phyloP scores from a whole-genome alignment of 2,888 invertebrate genomes.

The Drosophila picticornis region DNA sequence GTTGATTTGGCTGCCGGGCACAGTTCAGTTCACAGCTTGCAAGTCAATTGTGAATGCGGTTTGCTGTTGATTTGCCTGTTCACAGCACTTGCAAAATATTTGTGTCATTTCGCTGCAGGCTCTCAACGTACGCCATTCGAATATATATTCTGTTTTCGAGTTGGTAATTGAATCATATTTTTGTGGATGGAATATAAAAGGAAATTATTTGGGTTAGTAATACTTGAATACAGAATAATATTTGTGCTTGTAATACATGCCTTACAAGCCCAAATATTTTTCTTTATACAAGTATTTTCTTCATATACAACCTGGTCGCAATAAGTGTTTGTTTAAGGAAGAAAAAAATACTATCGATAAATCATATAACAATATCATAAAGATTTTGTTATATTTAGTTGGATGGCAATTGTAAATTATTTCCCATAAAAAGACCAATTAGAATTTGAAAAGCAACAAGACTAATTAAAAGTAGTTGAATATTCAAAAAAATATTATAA shows the following conservation, averaged over 20 bases:
- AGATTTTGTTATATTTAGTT: background rate
- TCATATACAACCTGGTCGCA: background rate
- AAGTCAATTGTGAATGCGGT: slow-evolving; percentile 17
- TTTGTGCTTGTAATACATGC: background rate
- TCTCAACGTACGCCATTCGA: background rate
- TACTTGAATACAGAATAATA: background rate
- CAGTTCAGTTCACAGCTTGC: slow-evolving; percentile 7
- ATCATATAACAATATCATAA: background rate
- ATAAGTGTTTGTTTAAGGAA: background rate
- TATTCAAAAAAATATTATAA: background rate
- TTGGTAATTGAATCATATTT: slow-evolving; percentile 1
- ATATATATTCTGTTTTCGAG: slow-evolving; percentile 5
- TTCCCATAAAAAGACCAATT: accelerated
- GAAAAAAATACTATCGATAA: background rate
- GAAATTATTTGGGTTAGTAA: background rate
- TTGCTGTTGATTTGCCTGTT: slow-evolving; percentile 14
- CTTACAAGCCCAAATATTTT: background rate
- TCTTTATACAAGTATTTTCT: background rate
- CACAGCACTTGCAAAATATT: slow-evolving; percentile 25
- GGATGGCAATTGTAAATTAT: background rate
- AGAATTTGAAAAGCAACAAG: background rate
- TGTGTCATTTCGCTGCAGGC: slow-evolving; percentile 22
- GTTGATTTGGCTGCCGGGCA: slow-evolving; percentile 22
- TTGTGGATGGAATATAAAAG: background rate
- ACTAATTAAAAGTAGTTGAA: background rate